Percentiles rank a stretch among this genome's conserved stretches.
These are phyloP conservation scores for Macrotrachela quadricornifera DNA, from an alignment of 1,140 invertebrate genomes.

Conservation along the genomic window DNA sequence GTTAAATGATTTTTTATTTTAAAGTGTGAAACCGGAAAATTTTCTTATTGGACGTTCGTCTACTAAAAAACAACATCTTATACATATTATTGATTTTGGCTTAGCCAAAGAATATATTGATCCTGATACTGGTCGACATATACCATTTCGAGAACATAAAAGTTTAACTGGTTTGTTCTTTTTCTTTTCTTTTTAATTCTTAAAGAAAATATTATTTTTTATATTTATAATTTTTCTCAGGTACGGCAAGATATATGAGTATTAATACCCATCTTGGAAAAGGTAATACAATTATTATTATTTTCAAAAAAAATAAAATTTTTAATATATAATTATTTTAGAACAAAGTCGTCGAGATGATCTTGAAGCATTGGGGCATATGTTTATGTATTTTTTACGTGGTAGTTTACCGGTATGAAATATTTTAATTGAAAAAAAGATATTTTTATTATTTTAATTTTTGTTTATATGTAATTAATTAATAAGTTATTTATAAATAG, in stretches of 20 bases:
- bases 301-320: too few species aligned
- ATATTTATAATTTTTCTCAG: too few species aligned
- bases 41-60: slow-evolving; percentile 94
- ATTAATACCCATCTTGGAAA: slow-evolving; percentile 99
- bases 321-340: slow-evolving; percentile 26
- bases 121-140: slow-evolving; percentile 89
- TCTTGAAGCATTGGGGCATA: slow-evolving; percentile 92
- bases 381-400: slow-evolving; percentile 99
- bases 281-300: slow-evolving; percentile 41
- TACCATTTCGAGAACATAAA: slow-evolving; percentile 98
- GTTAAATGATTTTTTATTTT: too few species aligned
- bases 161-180: slow-evolving; percentile 72
- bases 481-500: background rate
- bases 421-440: too few species aligned
- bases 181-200: too few species aligned
- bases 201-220: too few species aligned
- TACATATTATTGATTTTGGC: slow-evolving; percentile 96
- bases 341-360: slow-evolving; percentile 98
- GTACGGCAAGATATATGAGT: slow-evolving; percentile 92
- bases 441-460: too few species aligned
- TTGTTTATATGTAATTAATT: background rate
- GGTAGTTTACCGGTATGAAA: slow-evolving; percentile 57
- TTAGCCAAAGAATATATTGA: slow-evolving; percentile 99
- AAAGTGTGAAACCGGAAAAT: slow-evolving; percentile 84
- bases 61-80: slow-evolving; percentile 91